A percentile compares a stretch with the other conserved stretches of the same genome.
Conservation (phyloP, 2,888 invertebrate genomes). For the Macropis europaea region DNA sequence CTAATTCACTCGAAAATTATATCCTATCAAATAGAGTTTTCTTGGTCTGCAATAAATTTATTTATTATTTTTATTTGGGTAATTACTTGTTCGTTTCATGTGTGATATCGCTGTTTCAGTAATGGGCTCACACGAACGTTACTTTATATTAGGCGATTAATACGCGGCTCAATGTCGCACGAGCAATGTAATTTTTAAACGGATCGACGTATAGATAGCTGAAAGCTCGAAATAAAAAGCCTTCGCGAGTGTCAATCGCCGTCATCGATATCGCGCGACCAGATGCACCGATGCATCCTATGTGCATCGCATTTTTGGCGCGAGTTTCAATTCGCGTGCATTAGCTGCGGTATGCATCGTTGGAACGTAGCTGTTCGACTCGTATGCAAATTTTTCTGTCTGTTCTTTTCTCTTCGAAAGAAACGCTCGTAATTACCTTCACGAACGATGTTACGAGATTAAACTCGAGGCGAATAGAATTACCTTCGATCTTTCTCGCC, state of each 20-base stretch:
- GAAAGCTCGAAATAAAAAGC: conserved; percentile 40
- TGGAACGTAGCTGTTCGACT: background rate
- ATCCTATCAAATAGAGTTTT: too few relatives aligned
- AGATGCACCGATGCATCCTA: conserved; percentile 6
- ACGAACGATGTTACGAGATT: background rate
- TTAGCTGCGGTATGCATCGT: background rate
- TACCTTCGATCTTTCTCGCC: background rate
- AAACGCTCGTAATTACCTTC: too few relatives aligned
- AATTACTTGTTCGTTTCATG: too few relatives aligned
- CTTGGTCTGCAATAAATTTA: too few relatives aligned
- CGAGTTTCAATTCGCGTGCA: conserved; percentile 38
- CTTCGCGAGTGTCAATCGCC: conserved; percentile 36
- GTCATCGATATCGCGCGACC: conserved; percentile 33
- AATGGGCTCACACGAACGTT: too few relatives aligned
- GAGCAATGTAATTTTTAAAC: conserved; percentile 31
- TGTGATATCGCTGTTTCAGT: too few relatives aligned
- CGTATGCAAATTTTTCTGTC: background rate
- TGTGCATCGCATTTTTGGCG: conserved; percentile 50
- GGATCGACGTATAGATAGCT: background rate
- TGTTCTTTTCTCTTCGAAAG: background rate
- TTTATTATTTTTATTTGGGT: too few relatives aligned
- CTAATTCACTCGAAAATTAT: too few relatives aligned
- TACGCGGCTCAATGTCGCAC: too few relatives aligned
- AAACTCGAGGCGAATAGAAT: background rate
- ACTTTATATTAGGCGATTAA: too few relatives aligned